Conservation (phyloP, 1,140 invertebrate species). For the Tetraneura akinire region DNA sequence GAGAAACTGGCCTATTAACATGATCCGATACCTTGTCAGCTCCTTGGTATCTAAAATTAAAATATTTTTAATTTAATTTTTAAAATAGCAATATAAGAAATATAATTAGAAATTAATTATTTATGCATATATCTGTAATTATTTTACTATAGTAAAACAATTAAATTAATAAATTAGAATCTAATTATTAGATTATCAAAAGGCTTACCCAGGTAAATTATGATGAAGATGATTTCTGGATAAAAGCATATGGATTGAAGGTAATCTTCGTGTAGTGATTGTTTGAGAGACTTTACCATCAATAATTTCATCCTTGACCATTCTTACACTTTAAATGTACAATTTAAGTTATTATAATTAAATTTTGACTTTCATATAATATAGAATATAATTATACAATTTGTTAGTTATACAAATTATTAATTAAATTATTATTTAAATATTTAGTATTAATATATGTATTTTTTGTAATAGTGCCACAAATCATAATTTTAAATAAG, state of each 20-base stretch:
- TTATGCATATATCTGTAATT: background rate
- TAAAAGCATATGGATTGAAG: conserved; percentile 75
- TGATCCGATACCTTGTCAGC: conserved; percentile 40
- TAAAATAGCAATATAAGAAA: background rate
- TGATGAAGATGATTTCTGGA: conserved; percentile 61
- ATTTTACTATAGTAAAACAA: conserved; percentile 16
- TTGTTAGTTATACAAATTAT: too few relatives aligned
- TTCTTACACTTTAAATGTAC: conserved; percentile 24
- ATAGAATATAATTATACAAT: background rate
- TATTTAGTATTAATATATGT: background rate
- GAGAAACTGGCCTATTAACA: conserved; percentile 35
- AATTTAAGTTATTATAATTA: background rate
- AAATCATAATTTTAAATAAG: background rate
- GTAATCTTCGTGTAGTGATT: conserved; percentile 65
- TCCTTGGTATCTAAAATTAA: conserved; percentile 39
- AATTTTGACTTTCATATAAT: background rate
- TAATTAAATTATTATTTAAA: background rate
- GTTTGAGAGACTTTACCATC: conserved; percentile 34
- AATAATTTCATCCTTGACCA: conserved; percentile 38
- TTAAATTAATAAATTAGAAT: conserved; percentile 21
- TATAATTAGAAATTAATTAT: background rate
- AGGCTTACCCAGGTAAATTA: conserved; percentile 36
- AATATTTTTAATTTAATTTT: conserved; percentile 8
- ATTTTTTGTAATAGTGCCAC: background rate
- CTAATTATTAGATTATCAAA: background rate